Percentiles rank a stretch among this genome's conserved stretches.
phyloP scores from a whole-genome alignment of 2,113 vertebrate genomes.

The Sturnira hondurensis region DNA sequence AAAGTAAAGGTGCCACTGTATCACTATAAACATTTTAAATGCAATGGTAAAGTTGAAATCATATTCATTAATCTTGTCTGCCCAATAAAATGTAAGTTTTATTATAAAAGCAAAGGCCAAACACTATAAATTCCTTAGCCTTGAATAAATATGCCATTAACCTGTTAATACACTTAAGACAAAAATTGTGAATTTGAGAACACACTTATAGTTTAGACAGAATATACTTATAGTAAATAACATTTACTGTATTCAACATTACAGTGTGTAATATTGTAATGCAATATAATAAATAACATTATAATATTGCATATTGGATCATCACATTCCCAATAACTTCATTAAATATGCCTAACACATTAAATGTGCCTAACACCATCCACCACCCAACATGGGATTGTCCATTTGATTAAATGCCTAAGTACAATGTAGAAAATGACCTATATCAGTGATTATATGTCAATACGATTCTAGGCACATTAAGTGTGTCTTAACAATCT shows the following conservation, averaged over 20 bases:
- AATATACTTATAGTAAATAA: neutral
- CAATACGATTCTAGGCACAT: neutral
- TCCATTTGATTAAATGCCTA: neutral
- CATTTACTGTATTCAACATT: no score
- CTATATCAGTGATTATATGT: neutral
- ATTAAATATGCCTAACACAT: neutral
- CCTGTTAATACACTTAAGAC: neutral
- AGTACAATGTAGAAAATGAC: neutral
- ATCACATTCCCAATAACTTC: neutral
- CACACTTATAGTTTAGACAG: neutral
- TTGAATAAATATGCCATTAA: neutral
- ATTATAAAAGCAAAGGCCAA: neutral
- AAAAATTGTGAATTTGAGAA: constrained; percentile 13
- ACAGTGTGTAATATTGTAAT: neutral
- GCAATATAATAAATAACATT: neutral
- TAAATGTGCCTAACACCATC: no score
- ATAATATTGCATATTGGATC: neutral
- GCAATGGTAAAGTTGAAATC: neutral
- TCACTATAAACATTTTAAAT: neutral
- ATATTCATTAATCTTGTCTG: neutral
- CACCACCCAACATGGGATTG: neutral
- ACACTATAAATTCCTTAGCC: neutral
- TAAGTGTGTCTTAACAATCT: neutral
- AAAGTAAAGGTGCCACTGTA: neutral
- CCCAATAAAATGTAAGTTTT: neutral